Base-by-base conservation (phyloP, 1,140 invertebrate genomes). In the Theocolax elegans region DNA sequence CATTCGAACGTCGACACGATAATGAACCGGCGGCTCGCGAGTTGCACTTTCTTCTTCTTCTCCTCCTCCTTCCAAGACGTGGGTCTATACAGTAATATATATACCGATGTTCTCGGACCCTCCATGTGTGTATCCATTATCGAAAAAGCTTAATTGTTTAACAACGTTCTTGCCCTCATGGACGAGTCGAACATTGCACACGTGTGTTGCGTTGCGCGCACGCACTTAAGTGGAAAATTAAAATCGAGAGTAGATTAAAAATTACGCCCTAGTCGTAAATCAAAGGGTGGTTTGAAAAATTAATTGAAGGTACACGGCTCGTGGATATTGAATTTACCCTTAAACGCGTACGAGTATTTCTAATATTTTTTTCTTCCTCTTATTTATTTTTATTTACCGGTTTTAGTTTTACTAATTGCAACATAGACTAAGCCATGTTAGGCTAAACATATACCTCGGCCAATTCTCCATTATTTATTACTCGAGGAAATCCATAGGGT, bases 221-320 rank as follows among this genome's bases (percentile, higher is more conserved):
- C n/a, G 66, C 44, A 25, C 38, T 49, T 60, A 44, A 56, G 48
- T 31, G 56, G 40, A 68, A 67, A 68, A 68, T 68, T 68, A 68
- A 68, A 68, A 68, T 60, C 66, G 40, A 44, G 67, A 62, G 58
- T 42, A 69, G 58, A 69, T 69, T 69, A 69, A 69, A 63, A 69
- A 69, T 63, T 69, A 69, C 67, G 67, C 58, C 67, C 58, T 46
- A 63, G 48, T 69, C 67, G 67, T 69, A 69, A 69, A 69, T 69
- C 67, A 69, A 63, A 19, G 58, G 35, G 23, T 69, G 25, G 31
- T 62, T 49, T 60, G 56, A 69, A 69, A 69, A 62, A 69, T 69
- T 69, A 69, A 69, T 69, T 69, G 58, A 54, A 63, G 44, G 44
- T 17, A 59, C 31, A 38, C 21, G 35, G 3, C 17, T 48, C n/a